Percentiles rank a stretch among this genome's conserved stretches.
Evolutionary conservation across 2,888 invertebrate genomes (phyloP).

Genomic region (Lochmaea crataegi): DNA sequence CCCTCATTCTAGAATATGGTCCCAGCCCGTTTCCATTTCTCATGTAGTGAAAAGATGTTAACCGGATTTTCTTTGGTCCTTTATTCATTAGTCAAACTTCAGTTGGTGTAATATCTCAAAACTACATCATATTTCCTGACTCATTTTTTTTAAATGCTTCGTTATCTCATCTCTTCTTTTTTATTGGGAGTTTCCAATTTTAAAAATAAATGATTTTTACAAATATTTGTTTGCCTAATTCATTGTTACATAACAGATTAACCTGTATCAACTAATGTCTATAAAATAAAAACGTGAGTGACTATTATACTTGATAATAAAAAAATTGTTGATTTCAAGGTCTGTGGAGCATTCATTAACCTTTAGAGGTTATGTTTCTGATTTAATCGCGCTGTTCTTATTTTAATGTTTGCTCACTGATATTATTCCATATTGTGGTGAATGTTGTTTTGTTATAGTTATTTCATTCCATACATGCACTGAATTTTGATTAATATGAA

Average conservation of each 20-base stretch:
- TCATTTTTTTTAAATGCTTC: no score
- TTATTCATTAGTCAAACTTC: no score
- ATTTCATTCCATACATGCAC: neutral
- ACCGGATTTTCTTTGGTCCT: no score
- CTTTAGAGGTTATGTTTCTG: slow-evolving; percentile 47
- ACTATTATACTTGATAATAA: slow-evolving; percentile 45
- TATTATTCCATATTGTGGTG: neutral
- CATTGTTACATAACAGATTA: neutral
- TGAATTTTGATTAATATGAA: no score
- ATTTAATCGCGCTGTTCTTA: slow-evolving; percentile 4
- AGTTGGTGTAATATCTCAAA: no score
- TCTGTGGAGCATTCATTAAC: slow-evolving; percentile 64
- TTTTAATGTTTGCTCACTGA: neutral
- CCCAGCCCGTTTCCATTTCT: no score
- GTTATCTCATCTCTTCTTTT: no score
- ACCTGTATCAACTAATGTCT: neutral
- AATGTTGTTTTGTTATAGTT: neutral
- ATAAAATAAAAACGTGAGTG: neutral
- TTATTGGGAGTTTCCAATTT: no score
- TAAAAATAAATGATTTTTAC: no score
- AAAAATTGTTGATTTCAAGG: slow-evolving; percentile 59
- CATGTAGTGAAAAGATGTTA: no score
- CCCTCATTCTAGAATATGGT: no score
- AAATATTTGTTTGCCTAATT: neutral
- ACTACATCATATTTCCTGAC: no score